Percentiles rank a stretch among this genome's conserved stretches.
These are phyloP conservation scores for Ypsolopha scabrella DNA, from an alignment of 2,888 invertebrate species.

Conservation along the genomic window DNA sequence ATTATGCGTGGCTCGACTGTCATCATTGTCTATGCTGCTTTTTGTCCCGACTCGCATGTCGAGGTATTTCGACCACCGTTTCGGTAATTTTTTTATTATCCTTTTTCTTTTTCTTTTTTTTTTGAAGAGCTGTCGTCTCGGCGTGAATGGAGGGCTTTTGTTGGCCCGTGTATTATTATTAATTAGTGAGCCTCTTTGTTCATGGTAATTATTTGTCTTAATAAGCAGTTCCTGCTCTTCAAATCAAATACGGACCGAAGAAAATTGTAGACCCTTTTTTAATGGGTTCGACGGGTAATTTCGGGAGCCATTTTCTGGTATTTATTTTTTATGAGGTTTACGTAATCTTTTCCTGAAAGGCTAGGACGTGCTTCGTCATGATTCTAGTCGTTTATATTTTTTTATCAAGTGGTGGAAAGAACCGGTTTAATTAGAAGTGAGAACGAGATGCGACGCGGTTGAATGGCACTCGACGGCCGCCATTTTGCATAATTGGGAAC, in stretches of 20 bases:
- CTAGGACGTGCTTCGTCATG: slow-evolving; percentile 24
- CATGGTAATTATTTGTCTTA: slow-evolving; percentile 70
- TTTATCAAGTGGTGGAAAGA: slow-evolving; percentile 64
- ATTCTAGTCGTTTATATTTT: slow-evolving; percentile 54
- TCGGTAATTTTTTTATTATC: slow-evolving; percentile 46
- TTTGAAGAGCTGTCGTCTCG: slow-evolving; percentile 46
- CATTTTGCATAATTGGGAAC: slow-evolving; percentile 66
- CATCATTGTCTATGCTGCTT: slow-evolving; percentile 64
- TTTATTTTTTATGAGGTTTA: no score
- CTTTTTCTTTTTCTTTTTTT: slow-evolving; percentile 27
- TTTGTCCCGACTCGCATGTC: slow-evolving; percentile 66
- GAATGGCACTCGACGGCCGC: slow-evolving; percentile 59
- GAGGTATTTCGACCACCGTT: slow-evolving; percentile 69
- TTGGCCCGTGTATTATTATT: slow-evolving; percentile 70
- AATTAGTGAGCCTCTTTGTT: slow-evolving; percentile 67
- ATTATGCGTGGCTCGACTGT: slow-evolving; percentile 64
- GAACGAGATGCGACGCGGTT: slow-evolving; percentile 39
- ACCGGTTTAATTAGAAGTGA: slow-evolving; percentile 67
- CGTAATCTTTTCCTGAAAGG: slow-evolving; percentile 7
- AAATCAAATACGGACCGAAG: slow-evolving; percentile 47
- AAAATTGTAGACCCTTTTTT: slow-evolving; percentile 50
- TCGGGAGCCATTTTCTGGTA: no score
- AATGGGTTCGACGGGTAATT: slow-evolving; percentile 27
- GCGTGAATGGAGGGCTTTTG: slow-evolving; percentile 64
- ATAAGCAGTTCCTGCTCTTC: slow-evolving; percentile 67